Evolutionary conservation across 1,140 invertebrate genomes (phyloP), one percentile per base, ranked within the genome.

Genomic region (Procambarus clarkii): DNA sequence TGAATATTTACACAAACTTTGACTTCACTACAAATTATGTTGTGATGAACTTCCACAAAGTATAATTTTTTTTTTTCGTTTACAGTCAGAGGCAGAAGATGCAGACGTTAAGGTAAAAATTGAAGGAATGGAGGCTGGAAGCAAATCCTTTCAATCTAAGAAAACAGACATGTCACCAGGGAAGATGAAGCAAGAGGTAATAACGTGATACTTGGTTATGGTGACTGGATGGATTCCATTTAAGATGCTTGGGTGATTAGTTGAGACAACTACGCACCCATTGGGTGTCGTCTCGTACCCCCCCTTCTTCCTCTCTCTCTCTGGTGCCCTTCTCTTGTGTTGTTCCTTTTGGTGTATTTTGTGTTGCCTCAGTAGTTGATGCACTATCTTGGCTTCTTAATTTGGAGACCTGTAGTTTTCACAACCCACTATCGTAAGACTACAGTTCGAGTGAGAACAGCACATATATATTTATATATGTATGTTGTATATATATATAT

Each of bases 101-200:
- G 34, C 21, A 60, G 89, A 91, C 44, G 82, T 91, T 76, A 91
- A 91, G 83, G 89, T 91, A 34, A 91, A 91, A 79, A 45, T 91
- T 15, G 89, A 91, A 71, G 46, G n/a, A 4, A 13, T 76, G 24
- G 82, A 79, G 8, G 18, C 45, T 34, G 54, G 48, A 58, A 21
- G n/a, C 18, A 69, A 44, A 69, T 82, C 58, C 21, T 48, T 74
- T 50, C 48, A 81, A n/a, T 81, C 79, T n/a, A 54, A 78, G 45
- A 18, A 69, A 50, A n/a, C 77, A 60, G 86, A 64, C 34, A 64
- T 45, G 18, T 45, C 60, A 15, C 9, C 78, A 11, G 58, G 8
- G 34, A 81, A 76, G 69, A 78, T 90, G 8, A 84, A 84, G 71
- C 48, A 91, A 76, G 89, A 91, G 89, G 89, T 91, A 91, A 85